Base-by-base conservation (phyloP, 2,797 vertebrate species). In the Poecilia wingei region DNA sequence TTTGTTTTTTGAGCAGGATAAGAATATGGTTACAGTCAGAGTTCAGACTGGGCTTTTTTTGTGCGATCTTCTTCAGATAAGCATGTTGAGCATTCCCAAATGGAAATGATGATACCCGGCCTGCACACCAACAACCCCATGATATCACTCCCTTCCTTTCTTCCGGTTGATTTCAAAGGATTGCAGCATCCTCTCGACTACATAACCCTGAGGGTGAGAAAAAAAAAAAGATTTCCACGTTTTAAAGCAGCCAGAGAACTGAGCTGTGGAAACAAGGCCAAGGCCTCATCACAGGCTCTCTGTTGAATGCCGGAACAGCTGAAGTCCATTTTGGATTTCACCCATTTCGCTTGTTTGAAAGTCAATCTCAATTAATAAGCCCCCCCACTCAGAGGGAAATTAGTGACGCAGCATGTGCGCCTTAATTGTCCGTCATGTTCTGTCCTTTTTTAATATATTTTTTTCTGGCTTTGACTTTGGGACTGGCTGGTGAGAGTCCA, bases 111-210 rank as follows among this genome's bases (percentile, higher is more conserved):
- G 79, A 80, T 78, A 77, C 18, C 75, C 68, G 82, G 31, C 71
- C 57, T 72, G 80, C 83, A 69, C 82, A 28, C 79, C 79, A 82
- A 45, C 6, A 36, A 88, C 82, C 78, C 84, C 49, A 69, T 79
- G 83, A 87, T 86, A 81, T 87, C 78, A 3, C 72, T 77, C 74
- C 68, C 31, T 77, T 68, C 12, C 77, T 12, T 22, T 85, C 66
- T 76, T 79, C 51, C 12, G n/a, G 57, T 41, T 76, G 86, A 92
- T 95, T 94, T 93, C 93, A 94, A 90, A 89, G 84, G 87, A 88
- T 93, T 94, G 92, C 92, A 93, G 88, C 94, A 94, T 94, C 89
- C 82, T 43, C 81, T 79, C 75, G 47, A 82, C 84, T 64, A 70
- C 57, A 2, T 59, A 79, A 86, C 83, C 79, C 77, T 71, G 12